phyloP scores from a whole-genome alignment of 2,888 invertebrate genomes.

The Melanostoma scalare region DNA sequence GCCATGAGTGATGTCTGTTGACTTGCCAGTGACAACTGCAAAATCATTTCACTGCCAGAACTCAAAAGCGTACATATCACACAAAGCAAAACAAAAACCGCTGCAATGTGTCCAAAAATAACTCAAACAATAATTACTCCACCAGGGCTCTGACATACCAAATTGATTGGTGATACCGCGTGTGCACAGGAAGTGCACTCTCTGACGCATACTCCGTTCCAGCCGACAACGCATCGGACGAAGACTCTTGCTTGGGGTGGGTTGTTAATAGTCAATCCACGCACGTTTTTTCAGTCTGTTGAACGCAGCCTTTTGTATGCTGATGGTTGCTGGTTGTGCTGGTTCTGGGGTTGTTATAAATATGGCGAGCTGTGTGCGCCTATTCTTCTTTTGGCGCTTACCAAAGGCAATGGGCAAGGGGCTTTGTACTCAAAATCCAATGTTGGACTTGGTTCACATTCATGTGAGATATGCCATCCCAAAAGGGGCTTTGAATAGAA shows the following conservation, averaged over 20 bases:
- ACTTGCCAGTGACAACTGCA: constrained; percentile 51
- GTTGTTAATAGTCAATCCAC: constrained; percentile 67
- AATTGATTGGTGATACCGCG: constrained; percentile 61
- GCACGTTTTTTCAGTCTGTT: constrained; percentile 40
- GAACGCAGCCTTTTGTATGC: constrained; percentile 47
- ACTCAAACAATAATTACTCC: constrained; percentile 58
- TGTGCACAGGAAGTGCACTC: constrained; percentile 64
- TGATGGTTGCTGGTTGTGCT: no score
- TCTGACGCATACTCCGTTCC: constrained; percentile 65
- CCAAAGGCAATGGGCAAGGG: not conserved
- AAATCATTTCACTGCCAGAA: constrained; percentile 30
- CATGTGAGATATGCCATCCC: not conserved
- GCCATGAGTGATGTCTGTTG: not conserved
- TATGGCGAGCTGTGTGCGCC: constrained; percentile 38
- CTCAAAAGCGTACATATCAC: not conserved
- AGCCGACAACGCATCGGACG: constrained; percentile 3
- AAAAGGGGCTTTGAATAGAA: constrained; percentile 12
- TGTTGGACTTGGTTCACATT: constrained; percentile 22
- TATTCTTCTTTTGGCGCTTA: constrained; percentile 26
- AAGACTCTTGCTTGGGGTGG: constrained; percentile 35
- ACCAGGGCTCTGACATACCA: constrained; percentile 15
- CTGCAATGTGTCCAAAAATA: constrained; percentile 57
- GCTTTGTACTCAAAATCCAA: constrained; percentile 21
- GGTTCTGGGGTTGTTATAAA: constrained; percentile 38
- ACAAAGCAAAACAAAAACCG: constrained; percentile 1